Evolutionary conservation across 2,797 vertebrate genomes (phyloP).

Genomic region (Pangasius macronema): DNA sequence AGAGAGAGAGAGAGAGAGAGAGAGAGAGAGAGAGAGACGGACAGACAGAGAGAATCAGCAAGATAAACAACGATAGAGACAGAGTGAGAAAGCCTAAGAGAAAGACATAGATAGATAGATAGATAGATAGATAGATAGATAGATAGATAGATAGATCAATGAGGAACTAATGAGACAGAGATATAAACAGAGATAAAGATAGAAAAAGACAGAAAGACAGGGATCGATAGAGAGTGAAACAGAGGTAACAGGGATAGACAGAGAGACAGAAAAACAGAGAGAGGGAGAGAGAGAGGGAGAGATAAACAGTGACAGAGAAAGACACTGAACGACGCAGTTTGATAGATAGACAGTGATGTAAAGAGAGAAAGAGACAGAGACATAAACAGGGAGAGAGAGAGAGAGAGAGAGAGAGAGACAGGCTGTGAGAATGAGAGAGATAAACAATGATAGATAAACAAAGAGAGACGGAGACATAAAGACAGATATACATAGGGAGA

Average conservation of each 20-base stretch:
- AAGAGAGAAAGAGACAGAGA: neutral
- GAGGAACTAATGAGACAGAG: too few relatives aligned
- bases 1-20: neutral
- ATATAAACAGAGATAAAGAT: too few relatives aligned
- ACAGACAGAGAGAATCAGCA: neutral
- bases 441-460: too few relatives aligned
- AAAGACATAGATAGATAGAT: neutral
- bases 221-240: neutral
- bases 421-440: neutral
- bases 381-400: neutral
- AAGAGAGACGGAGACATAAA: neutral
- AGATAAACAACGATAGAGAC: neutral
- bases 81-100: neutral
- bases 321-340: neutral
- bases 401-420: neutral
- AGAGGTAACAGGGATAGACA: neutral
- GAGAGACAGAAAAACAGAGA: neutral
- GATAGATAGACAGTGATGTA: too few relatives aligned
- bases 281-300: neutral
- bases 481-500: neutral
- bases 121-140: neutral
- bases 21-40: neutral
- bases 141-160: neutral
- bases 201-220: too few relatives aligned
- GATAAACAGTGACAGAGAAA: neutral